Evolutionary conservation across 2,113 vertebrate genomes (phyloP), one percentile per base, ranked within the genome.

Genomic region (Sinocyclocheilus anophthalmus): DNA sequence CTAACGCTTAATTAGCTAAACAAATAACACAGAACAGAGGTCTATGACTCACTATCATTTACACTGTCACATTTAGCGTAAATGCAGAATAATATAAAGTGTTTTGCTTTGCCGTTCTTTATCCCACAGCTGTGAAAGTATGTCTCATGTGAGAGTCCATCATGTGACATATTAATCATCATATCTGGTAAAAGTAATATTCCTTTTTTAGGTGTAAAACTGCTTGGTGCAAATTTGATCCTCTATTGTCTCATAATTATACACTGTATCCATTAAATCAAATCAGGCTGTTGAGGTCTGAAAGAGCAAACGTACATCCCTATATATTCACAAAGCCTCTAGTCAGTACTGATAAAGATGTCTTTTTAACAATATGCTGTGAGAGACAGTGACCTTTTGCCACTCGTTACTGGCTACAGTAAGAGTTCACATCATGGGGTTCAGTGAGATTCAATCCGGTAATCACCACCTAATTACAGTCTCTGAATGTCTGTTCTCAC

Each of bases 361-460:
- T 26, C 4, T 42, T 82, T 72, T 83, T n/a, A 83, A 73, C 81
- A 16, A 83, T 83, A 55, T 39, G 67, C 33, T 57, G 18, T 72
- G 50, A 83, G 33, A 83, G 67, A 83, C 45, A 14, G 45, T 73
- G 81, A 83, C 81, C 67, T 72, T 72, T 72, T 53, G 67, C 67
- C 67, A 57, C 67, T 83, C 30, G 45, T 83, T 83, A 73, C 67
- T 14, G 48, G 45, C n/a, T 70, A 4, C 81, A 83, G 81, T 57
- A 37, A 50, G 81, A 83, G 81, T 57, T 83, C 67, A 70, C 81
- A 72, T 83, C 81, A 83, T 83, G 81, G 81, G 81, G 81, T 83
- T 83, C 26, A 57, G 26, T 83, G 22, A 72, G 81, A 83, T 37
- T 72, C 48, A 55, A 50, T 67, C 81, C 67, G 42, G 30, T 83